Evolutionary conservation across 2,113 vertebrate genomes (phyloP), one percentile per base, ranked within the genome.

Genomic region (Desmodus rotundus): DNA sequence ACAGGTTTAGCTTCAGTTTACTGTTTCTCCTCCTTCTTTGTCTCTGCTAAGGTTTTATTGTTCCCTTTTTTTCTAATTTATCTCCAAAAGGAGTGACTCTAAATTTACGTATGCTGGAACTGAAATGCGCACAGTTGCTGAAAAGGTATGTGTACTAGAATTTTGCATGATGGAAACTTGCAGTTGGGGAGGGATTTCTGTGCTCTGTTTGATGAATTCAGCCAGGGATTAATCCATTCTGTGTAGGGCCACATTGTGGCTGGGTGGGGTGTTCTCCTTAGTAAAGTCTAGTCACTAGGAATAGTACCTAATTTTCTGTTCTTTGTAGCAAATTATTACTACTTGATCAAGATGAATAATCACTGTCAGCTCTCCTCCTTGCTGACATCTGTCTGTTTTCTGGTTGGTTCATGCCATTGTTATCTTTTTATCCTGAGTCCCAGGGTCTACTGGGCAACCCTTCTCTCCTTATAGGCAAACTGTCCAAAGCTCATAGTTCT

Each of bases 81-180:
- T 94, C 84, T 73, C 81, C 88, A 91, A 92, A 96, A 97, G 97
- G 96, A 97, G 24, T 96, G 96, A 97, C 88, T 96, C 93, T 88
- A 97, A 97, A 94, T 95, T 95, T 93, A 77, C 91, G 26, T 93
- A 87, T 84, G 70, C 90, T 33, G 97, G 97, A 94, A 73, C 65
- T 78, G 97, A 97, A 88, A 74, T 96, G 52, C 96, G 96, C 67
- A 95, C 95, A 88, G 85, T 94, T 90, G 88, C 95, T 85, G 97
- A 97, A 94, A 97, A 97, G 97, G 97, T 97, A 97, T 4, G 96
- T 93, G 67, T 93, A 76, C 94, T 95, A 31, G 28, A 80, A 84
- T 94, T 87, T 73, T 89, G 77, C 73, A 78, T 94, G 78, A 56
- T 85, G 17, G 77, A 95, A 84, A 68, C 16, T 65, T 90, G 14